Percentiles rank a stretch among this genome's conserved stretches.
Conservation (phyloP, 2,888 invertebrate genomes). For the Geophilus truncorum region DNA sequence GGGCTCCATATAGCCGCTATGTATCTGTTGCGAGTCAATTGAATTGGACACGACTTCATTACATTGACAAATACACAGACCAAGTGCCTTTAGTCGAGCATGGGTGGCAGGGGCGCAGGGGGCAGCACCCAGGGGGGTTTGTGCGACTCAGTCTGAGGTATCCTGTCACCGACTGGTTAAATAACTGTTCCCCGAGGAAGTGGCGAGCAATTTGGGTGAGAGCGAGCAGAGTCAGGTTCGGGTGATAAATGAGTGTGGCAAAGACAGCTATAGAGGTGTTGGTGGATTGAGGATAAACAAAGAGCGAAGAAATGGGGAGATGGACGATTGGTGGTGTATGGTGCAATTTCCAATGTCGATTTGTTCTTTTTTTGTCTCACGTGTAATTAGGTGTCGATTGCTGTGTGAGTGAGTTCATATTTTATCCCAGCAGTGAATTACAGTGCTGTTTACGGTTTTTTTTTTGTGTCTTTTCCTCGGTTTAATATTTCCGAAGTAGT, state of each 20-base stretch:
- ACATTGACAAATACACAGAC: neutral
- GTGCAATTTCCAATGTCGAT: neutral
- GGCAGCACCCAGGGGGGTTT: neutral
- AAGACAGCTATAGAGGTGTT: neutral
- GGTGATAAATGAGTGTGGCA: neutral
- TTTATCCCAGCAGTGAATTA: neutral
- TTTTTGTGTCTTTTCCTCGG: neutral
- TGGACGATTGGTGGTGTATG: neutral
- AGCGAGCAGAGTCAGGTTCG: constrained; percentile 12
- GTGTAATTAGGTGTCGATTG: constrained; percentile 9
- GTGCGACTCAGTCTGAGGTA: neutral
- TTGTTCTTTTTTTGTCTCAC: neutral
- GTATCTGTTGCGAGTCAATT: neutral
- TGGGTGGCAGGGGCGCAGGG: neutral
- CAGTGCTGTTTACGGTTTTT: neutral
- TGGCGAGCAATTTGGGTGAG: neutral
- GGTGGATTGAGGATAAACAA: neutral
- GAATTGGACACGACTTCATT: constrained; percentile 12
- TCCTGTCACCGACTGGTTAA: constrained; percentile 20
- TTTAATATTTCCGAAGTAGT: neutral
- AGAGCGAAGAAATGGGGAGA: constrained; percentile 1
- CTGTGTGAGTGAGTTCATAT: neutral
- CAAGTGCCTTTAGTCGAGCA: neutral
- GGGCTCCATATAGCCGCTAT: neutral
- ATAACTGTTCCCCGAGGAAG: constrained; percentile 15